Evolutionary conservation across 1,140 invertebrate species (phyloP).

Genomic region (Drosophila bocki): DNA sequence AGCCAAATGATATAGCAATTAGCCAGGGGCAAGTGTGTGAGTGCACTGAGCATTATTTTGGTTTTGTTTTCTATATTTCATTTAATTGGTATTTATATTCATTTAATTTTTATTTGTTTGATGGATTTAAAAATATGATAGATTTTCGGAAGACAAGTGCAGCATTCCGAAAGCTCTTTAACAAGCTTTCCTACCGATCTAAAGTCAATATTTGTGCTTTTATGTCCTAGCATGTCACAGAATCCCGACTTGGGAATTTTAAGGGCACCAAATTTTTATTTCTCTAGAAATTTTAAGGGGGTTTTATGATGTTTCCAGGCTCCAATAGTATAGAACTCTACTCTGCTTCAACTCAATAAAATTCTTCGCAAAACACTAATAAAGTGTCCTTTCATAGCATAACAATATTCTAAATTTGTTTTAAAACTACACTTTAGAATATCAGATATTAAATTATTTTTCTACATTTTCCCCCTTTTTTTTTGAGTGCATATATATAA

Average conservation of each 20-base stretch:
- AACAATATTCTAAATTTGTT: neutral
- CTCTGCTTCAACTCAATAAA: neutral
- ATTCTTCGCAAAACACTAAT: neutral
- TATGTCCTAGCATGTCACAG: neutral
- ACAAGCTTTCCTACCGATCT: no score
- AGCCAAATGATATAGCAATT: conserved; percentile 73
- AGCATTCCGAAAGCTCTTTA: no score
- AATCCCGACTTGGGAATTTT: neutral
- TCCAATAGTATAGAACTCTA: no score
- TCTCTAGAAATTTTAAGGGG: neutral
- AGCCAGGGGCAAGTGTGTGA: conserved; percentile 26
- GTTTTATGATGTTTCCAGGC: neutral
- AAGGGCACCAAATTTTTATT: neutral
- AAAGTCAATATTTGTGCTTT: no score
- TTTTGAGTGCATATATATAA: neutral
- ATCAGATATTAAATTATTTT: neutral
- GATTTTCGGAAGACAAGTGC: no score
- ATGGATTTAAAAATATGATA: no score
- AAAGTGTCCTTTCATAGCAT: neutral
- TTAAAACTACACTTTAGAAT: neutral
- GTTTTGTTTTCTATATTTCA: neutral
- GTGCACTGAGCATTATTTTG: neutral
- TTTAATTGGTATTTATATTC: neutral
- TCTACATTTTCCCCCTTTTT: neutral
- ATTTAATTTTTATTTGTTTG: neutral